Evolutionary conservation across 2,888 invertebrate species (phyloP), one percentile per base, ranked within the genome.

Genomic region (Pegoplata infirma): DNA sequence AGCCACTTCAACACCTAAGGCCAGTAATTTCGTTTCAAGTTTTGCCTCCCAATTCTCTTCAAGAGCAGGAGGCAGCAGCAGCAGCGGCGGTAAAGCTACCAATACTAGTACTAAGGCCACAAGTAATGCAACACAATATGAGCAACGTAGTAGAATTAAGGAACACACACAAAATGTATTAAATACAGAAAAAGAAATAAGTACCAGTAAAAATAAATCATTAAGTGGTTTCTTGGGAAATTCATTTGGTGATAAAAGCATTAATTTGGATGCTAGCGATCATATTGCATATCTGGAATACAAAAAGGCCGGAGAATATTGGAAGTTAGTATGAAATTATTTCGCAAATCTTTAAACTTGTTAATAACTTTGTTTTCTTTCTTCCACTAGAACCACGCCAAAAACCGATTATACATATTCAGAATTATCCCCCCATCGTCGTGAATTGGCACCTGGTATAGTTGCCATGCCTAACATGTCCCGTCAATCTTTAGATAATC

Each of bases 371-470:
- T n/a, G n/a, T n/a, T n/a, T n/a, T n/a, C n/a, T n/a, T 47, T 81
- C 82, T 80, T 69, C 28, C n/a, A n/a, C n/a, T 81, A 97, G 97
- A 89, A 94, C 93, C 89, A 95, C 94, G 87, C 96, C 96, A 5
- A 97, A 97, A 90, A 97, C 97, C 77, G 97, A 97, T 90, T 97
- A 96, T 90, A 96, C 96, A 7, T 97, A 97, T 89, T 96, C 96
- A 1, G 92, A 92, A 80, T 90, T 94, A 82, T 96, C 96, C n/a
- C 93, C 93, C 82, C 95, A 94, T 90, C 93, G 96, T 63, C 93
- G 94, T 83, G 94, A 94, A 88, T 90, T 95, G 71, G 94, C 94
- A 0, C 95, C 95, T 0, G 96, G 96, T 1, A 92, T 95, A 69
- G 91, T 96, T 81, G 94, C 94, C 23, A 95, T 96, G 92, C 96